Percentiles rank a stretch among this genome's conserved stretches.
These are phyloP conservation scores for Allobates femoralis DNA, from an alignment of 2,797 vertebrate genomes.

Conservation along the genomic window DNA sequence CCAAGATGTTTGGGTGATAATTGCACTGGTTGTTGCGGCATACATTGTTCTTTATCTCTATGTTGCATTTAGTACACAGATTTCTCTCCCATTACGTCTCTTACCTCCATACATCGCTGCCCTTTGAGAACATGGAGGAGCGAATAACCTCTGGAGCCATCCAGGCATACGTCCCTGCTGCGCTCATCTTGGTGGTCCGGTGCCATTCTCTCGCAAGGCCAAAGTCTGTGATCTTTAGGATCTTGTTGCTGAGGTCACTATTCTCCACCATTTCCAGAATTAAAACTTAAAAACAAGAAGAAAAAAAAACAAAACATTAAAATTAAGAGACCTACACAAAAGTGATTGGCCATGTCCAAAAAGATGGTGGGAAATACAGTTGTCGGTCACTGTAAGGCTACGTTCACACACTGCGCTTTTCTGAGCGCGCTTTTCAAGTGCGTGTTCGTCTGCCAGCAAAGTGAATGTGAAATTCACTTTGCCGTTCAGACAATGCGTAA, in stretches of 20 bases:
- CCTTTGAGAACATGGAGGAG: slow-evolving; percentile 96
- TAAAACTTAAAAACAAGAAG: slow-evolving; percentile 83
- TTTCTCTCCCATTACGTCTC: slow-evolving; percentile 13
- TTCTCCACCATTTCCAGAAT: slow-evolving; percentile 94
- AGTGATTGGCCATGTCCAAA: slow-evolving; percentile 50
- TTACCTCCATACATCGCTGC: slow-evolving; percentile 98
- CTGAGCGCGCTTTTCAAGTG: no score
- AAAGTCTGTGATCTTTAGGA: slow-evolving; percentile 98
- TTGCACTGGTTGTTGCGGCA: no score
- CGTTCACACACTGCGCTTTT: no score
- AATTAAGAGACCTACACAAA: not conserved
- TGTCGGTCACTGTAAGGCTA: no score
- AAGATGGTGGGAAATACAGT: no score
- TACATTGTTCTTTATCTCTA: no score
- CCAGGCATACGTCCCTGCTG: slow-evolving; percentile 96
- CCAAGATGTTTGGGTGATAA: no score
- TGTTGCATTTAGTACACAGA: not conserved
- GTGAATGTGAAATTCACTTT: no score
- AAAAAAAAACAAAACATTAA: not conserved
- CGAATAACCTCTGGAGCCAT: slow-evolving; percentile 98
- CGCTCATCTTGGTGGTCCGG: slow-evolving; percentile 97
- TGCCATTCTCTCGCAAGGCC: slow-evolving; percentile 97
- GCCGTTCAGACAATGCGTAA: no score
- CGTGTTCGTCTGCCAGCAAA: no score
- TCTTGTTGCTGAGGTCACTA: slow-evolving; percentile 93